phyloP scores from a whole-genome alignment of 2,797 vertebrate species.

The Myotis planiceps region DNA sequence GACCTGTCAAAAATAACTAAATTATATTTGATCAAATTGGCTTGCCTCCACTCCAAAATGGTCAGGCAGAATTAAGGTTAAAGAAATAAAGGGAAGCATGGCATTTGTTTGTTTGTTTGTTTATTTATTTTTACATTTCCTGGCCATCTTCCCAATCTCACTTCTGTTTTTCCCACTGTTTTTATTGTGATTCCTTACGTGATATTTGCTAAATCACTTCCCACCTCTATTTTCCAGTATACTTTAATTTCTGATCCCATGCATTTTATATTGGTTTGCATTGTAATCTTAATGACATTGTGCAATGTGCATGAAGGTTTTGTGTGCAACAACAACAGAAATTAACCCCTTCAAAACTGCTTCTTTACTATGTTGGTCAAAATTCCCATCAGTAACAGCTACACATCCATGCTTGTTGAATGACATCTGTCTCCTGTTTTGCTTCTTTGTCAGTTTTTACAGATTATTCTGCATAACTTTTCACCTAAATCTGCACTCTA shows the following conservation, averaged over 20 bases:
- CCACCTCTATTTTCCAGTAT: not conserved
- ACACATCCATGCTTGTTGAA: constrained; percentile 79
- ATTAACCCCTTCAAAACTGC: constrained; percentile 65
- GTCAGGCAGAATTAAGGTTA: not conserved
- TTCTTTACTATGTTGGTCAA: constrained; percentile 74
- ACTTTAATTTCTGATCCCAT: constrained; percentile 38
- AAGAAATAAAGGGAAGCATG: not conserved
- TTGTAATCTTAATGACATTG: constrained; percentile 58
- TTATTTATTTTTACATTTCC: not conserved
- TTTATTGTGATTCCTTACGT: not conserved
- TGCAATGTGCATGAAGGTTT: constrained; percentile 37
- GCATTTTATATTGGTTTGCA: constrained; percentile 59
- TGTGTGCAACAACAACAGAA: constrained; percentile 55
- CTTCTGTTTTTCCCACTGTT: not conserved
- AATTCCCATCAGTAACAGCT: constrained; percentile 80
- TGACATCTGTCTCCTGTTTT: constrained; percentile 85
- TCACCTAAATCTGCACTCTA: constrained; percentile 83
- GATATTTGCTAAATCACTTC: constrained; percentile 54
- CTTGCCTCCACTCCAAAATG: not conserved
- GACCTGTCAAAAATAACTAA: not conserved
- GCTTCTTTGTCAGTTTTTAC: constrained; percentile 86
- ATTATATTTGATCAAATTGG: not conserved
- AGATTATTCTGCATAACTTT: constrained; percentile 89
- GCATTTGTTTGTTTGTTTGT: not conserved
- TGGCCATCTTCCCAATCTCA: not conserved